Conservation (phyloP, 1,140 invertebrate species). For the Melanaphis sacchari region DNA sequence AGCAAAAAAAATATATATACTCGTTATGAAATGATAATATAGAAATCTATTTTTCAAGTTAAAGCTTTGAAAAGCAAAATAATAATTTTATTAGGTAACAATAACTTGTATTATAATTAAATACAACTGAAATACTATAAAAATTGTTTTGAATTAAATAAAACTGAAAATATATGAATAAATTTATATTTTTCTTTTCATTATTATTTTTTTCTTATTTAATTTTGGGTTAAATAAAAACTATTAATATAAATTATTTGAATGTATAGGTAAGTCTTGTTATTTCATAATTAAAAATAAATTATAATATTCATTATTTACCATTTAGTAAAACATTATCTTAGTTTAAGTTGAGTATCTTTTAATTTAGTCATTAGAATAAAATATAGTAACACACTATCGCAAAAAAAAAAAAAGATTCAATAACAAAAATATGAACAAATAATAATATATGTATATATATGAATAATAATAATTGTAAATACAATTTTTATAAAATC, state of each 20-base stretch:
- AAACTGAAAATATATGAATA: background rate
- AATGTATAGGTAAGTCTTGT: background rate
- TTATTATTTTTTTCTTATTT: background rate
- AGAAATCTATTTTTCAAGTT: background rate
- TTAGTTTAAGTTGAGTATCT: background rate
- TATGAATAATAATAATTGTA: too few species aligned
- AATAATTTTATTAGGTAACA: background rate
- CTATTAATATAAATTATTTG: background rate
- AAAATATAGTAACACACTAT: background rate
- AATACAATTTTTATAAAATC: background rate
- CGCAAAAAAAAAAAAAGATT: background rate
- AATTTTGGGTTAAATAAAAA: slow-evolving; percentile 5
- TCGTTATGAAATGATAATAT: background rate
- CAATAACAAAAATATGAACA: too few species aligned
- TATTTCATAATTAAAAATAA: slow-evolving; percentile 11
- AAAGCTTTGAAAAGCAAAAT: background rate
- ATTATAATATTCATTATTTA: background rate
- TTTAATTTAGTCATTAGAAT: background rate
- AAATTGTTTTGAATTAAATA: background rate
- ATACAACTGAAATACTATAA: background rate
- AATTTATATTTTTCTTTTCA: slow-evolving; percentile 1
- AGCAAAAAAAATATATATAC: background rate
- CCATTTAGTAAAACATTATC: background rate
- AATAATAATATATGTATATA: too few species aligned
- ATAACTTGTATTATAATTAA: background rate